Base-by-base conservation (phyloP, 2,113 vertebrate genomes). In the Aleadryas rufinucha region DNA sequence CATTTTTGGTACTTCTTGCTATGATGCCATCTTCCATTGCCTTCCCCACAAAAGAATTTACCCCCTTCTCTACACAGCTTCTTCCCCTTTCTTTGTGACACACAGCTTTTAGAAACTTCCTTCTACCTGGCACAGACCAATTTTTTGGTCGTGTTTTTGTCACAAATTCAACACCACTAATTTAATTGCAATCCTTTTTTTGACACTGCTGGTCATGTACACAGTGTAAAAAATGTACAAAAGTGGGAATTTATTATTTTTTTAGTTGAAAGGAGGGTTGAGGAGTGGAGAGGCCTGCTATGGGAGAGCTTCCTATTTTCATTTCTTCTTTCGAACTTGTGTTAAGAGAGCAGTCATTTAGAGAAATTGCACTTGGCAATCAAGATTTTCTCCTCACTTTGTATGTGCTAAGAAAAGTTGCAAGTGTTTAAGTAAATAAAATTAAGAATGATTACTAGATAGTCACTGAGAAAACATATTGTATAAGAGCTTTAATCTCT, bases 341-440 rank as follows among this genome's bases (percentile, higher is more conserved):
- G 23, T 65, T 71, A 87, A 6, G 27, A 93, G 30, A 91, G 21
- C 53, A 82, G 56, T 30, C 28, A 85, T 49, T 91, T 65, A 72
- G 33, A 93, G 74, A 91, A 90, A 86, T 87, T 59, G 35, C 71
- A 57, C 47, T 77, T 50, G 21, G 69, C 61, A 49, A 53, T 84
- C 53, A 69, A 76, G 76, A 72, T 52, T 71, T 92, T 95, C 87
- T 87, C 85, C 79, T 92, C 60, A 16, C 52, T 90, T 90, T 42
- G 20, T 61, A 35, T 26, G 23, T 26, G 47, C 63, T 87, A 90
- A 80, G 74, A 76, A 84, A 84, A 79, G 24, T 41, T 91, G 33
- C 90, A 88, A 80, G 41, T 44, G 37, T 66, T 84, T 93, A 91
- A 89, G 66, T 64, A 95, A 90, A 93, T 84, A 92, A 79, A 90